Evolutionary conservation across 2,888 invertebrate species (phyloP).

Genomic region (Arrhopalites spinosus): DNA sequence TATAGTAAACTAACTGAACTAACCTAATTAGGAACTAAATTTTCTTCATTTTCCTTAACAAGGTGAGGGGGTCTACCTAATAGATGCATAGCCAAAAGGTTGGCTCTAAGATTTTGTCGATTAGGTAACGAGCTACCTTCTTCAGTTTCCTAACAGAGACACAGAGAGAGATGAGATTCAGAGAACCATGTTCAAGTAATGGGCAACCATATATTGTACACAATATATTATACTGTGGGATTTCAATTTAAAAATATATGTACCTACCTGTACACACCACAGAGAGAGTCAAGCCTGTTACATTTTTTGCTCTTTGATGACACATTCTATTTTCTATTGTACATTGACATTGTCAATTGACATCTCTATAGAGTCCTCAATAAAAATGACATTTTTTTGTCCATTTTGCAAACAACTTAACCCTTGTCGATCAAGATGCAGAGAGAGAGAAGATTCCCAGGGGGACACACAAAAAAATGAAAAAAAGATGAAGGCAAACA

Average conservation of each 20-base stretch:
- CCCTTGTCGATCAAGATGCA: neutral
- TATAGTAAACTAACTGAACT: neutral
- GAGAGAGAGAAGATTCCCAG: neutral
- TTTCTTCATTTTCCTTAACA: neutral
- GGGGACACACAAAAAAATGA: neutral
- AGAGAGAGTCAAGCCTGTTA: no score
- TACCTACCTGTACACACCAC: no score
- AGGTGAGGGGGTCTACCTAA: no score
- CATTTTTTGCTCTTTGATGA: no score
- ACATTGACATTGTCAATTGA: no score
- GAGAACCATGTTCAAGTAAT: neutral
- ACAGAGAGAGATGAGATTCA: neutral
- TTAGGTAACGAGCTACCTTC: neutral
- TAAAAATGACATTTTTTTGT: no score
- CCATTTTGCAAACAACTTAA: neutral
- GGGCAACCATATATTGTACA: no score
- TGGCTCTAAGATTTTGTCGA: conserved; percentile 22
- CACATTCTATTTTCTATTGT: no score
- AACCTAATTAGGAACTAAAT: conserved; percentile 37
- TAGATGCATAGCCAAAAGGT: no score
- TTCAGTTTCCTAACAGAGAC: neutral
- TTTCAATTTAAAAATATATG: no score
- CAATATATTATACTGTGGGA: no score
- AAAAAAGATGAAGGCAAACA: neutral
- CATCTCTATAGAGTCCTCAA: no score